phyloP scores from a whole-genome alignment of 2,797 vertebrate genomes.

The Bradypodion ventrale region DNA sequence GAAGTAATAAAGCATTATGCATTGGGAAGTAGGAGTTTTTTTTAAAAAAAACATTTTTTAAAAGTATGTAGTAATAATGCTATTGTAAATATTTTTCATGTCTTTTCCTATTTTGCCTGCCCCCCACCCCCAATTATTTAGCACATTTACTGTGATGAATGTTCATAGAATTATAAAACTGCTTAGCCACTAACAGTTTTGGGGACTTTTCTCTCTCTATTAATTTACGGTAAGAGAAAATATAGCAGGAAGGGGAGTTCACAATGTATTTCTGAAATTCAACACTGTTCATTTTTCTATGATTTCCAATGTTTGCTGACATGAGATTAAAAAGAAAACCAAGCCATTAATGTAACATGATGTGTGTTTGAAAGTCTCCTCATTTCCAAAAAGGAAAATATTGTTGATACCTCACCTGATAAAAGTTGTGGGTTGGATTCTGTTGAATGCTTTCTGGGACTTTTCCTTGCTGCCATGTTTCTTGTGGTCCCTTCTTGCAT shows the following conservation, averaged over 20 bases:
- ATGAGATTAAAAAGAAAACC: slow-evolving; percentile 78
- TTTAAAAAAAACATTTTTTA: slow-evolving; percentile 74
- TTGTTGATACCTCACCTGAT: not conserved
- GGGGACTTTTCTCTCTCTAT: slow-evolving; percentile 36
- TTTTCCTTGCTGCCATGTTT: too few species aligned
- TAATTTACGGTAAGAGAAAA: slow-evolving; percentile 72
- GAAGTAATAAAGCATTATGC: slow-evolving; percentile 74
- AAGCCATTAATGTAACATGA: slow-evolving; percentile 79
- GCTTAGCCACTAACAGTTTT: slow-evolving; percentile 77
- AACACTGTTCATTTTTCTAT: slow-evolving; percentile 82
- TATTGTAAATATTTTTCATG: slow-evolving; percentile 78
- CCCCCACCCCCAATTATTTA: slow-evolving; percentile 70
- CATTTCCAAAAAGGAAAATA: not conserved
- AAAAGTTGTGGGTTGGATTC: too few species aligned
- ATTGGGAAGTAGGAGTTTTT: slow-evolving; percentile 62
- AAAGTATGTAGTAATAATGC: slow-evolving; percentile 73
- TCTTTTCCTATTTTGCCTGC: slow-evolving; percentile 70
- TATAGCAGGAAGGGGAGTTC: slow-evolving; percentile 71
- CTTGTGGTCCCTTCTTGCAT: too few species aligned
- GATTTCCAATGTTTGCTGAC: slow-evolving; percentile 80
- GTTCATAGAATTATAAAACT: slow-evolving; percentile 77
- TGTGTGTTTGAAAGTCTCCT: slow-evolving; percentile 51
- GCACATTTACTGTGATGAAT: slow-evolving; percentile 76
- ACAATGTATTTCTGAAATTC: slow-evolving; percentile 78
- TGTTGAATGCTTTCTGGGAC: too few species aligned